Evolutionary conservation across 2,797 vertebrate genomes (phyloP), one percentile per base, ranked within the genome.

Genomic region (Zalophus californianus): DNA sequence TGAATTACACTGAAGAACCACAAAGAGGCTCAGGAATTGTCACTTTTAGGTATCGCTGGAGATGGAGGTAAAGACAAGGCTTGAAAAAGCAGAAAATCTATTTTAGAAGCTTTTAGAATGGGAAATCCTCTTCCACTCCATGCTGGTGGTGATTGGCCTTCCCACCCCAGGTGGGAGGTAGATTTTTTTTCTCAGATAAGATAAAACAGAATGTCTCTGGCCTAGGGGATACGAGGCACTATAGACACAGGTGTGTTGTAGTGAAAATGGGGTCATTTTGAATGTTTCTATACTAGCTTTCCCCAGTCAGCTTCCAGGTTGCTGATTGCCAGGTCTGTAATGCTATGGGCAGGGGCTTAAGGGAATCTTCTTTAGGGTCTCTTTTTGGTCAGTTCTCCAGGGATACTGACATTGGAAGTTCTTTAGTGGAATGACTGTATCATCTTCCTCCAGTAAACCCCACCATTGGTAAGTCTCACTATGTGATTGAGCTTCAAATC

Each of bases 211-310:
- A 14, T 15, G 20, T 11, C 15, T 90, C n/a, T 78, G 75, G 58
- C 75, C 41, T 78, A 60, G 25, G 41, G 15, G 41, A 48, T 38
- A 75, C 20, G 15, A 77, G 56, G 15, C 15, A 68, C 9, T 18
- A 3, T 7, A 38, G 41, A 48, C 5, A 32, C 16, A 68, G 41
- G 21, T 27, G 3, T 1, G 0, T 7, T 5, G 3, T 25, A 20
- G 29, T 82, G 16, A 87, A 87, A 87, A 87, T 27, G 12, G 44
- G 11, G n/a, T 62, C 3, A 21, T 52, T 52, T 16, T 72, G 38
- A 92, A 14, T 29, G 54, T 50, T 91, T 83, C 48, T 89, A 2
- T 23, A 58, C 20, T 23, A 83, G 50, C 64, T 68, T 58, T 58
- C 44, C 41, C 3, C 11, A 50, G 12, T 54, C 29, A 66, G 48